Evolutionary conservation across 2,113 vertebrate species (phyloP).

Genomic region (Suncus etruscus): DNA sequence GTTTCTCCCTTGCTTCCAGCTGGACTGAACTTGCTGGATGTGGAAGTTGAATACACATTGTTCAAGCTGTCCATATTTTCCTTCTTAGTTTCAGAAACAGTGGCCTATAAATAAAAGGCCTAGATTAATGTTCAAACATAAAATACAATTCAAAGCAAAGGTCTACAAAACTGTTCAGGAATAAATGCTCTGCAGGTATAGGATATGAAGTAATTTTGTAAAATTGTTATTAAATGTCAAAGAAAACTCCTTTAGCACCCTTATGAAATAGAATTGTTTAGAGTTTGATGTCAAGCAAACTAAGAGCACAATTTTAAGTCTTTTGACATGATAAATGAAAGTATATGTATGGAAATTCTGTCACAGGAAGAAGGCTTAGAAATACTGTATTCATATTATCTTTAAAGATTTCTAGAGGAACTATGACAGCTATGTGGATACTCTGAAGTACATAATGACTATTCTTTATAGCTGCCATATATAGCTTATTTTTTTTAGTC

Average conservation of each 20-base stretch:
- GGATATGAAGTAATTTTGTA: neutral
- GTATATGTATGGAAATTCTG: neutral
- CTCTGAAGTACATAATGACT: neutral
- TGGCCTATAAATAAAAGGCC: constrained; percentile 81
- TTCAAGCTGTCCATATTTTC: constrained; percentile 73
- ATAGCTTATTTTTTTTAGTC: no score
- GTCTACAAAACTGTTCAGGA: neutral
- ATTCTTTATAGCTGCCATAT: neutral
- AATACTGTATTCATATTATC: neutral
- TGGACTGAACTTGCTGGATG: constrained; percentile 70
- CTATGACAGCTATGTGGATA: neutral
- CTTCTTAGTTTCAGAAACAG: constrained; percentile 80
- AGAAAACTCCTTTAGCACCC: neutral
- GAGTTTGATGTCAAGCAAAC: constrained; percentile 2
- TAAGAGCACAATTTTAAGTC: constrained; percentile 6
- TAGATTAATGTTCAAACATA: constrained; percentile 75
- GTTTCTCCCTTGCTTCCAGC: constrained; percentile 76
- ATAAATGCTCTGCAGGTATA: neutral
- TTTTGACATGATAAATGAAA: neutral
- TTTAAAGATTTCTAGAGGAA: neutral
- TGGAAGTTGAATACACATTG: neutral
- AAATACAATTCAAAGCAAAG: constrained; percentile 37
- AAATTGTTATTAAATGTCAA: neutral
- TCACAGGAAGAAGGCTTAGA: neutral
- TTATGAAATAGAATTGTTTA: neutral